Evolutionary conservation across 2,797 vertebrate species (phyloP).

Genomic region (Poecilia gillii): DNA sequence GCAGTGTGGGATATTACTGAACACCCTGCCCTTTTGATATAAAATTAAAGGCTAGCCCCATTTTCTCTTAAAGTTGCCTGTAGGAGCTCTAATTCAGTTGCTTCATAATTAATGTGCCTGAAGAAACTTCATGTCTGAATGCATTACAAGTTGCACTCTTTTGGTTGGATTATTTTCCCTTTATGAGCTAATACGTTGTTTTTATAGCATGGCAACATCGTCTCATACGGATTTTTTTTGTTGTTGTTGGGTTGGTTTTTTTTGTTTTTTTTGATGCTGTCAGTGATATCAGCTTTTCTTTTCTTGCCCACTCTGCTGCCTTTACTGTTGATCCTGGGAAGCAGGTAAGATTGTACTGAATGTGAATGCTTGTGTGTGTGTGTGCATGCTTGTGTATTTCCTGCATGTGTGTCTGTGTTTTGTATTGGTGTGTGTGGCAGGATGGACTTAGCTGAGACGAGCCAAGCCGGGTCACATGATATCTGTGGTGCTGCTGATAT

Average conservation of each 20-base stretch:
- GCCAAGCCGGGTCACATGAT: slow-evolving; percentile 71
- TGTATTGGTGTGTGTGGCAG: slow-evolving; percentile 46
- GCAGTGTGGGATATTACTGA: not conserved
- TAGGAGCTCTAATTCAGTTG: not conserved
- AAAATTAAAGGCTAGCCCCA: not conserved
- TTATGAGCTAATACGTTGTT: not conserved
- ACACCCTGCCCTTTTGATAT: not conserved
- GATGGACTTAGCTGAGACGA: slow-evolving; percentile 71
- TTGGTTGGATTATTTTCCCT: not conserved
- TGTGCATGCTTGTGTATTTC: slow-evolving; percentile 7
- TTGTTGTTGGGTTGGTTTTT: too few relatives aligned
- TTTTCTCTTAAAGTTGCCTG: not conserved
- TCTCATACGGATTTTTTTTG: slow-evolving; percentile 11
- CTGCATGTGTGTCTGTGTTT: slow-evolving; percentile 22
- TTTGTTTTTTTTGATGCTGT: slow-evolving; percentile 16
- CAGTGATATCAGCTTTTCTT: slow-evolving; percentile 55
- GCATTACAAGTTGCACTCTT: not conserved
- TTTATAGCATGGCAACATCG: not conserved
- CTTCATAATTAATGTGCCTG: not conserved
- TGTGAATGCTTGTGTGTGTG: slow-evolving; percentile 12
- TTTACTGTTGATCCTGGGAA: slow-evolving; percentile 59
- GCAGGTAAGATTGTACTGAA: slow-evolving; percentile 71
- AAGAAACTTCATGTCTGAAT: not conserved
- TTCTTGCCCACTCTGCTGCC: slow-evolving; percentile 46
- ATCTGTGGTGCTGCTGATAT: slow-evolving; percentile 75